Conservation (phyloP, 2,797 vertebrate genomes). For the Ptychadena robeensis region DNA sequence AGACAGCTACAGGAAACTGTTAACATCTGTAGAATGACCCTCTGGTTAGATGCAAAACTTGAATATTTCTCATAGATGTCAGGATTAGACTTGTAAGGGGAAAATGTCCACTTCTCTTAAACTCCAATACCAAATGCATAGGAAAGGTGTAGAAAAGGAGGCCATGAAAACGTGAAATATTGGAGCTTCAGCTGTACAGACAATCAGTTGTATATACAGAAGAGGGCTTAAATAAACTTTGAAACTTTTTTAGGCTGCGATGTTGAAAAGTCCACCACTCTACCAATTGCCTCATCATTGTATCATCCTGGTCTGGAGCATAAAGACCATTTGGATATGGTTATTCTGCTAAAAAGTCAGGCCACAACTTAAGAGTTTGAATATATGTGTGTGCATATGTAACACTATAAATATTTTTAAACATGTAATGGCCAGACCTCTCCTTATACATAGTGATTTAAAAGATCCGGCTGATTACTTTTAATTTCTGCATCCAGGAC, state of each 20-base stretch:
- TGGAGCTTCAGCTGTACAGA: not conserved
- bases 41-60: no score
- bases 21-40: not conserved
- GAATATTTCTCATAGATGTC: not conserved
- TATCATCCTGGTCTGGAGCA: no score
- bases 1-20: not conserved
- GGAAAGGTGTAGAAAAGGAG: not conserved
- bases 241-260: no score
- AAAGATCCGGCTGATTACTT: not conserved
- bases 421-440: no score
- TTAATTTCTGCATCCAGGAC: not conserved
- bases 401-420: no score
- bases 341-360: no score
- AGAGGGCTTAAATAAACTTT: not conserved
- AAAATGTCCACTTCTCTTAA: not conserved
- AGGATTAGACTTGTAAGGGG: not conserved
- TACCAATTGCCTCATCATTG: no score
- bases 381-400: no score
- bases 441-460: no score
- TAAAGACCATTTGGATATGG: no score
- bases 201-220: not conserved
- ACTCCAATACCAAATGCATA: not conserved
- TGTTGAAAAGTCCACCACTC: not conserved
- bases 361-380: no score
- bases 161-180: not conserved